These are phyloP conservation scores for Anastrepha obliqua DNA, from an alignment of 1,140 invertebrate species.

Conservation along the genomic window DNA sequence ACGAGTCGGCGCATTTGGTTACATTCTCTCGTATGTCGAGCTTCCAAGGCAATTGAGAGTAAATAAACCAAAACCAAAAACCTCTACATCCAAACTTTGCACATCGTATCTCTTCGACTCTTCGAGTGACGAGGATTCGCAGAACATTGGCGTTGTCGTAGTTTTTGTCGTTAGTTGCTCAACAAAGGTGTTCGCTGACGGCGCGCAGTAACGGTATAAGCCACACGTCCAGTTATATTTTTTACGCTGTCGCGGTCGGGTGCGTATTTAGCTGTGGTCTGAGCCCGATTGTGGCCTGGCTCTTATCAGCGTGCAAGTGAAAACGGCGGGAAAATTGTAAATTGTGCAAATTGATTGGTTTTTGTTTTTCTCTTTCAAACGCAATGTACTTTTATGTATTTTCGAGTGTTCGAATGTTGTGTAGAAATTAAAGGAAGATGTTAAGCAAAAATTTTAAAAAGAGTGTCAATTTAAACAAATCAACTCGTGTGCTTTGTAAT, in stretches of 20 bases:
- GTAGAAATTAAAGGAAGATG: neutral
- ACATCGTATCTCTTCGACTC: neutral
- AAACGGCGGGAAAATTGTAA: constrained; percentile 47
- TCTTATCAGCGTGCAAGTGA: neutral
- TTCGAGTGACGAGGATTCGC: neutral
- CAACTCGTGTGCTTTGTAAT: too few relatives aligned
- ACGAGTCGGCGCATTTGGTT: neutral
- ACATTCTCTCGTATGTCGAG: neutral
- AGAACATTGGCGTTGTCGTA: neutral
- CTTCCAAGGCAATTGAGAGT: neutral
- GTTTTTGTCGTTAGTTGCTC: constrained; percentile 1
- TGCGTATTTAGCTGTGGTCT: neutral
- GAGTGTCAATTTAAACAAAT: too few relatives aligned
- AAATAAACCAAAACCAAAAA: neutral
- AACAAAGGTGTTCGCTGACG: neutral
- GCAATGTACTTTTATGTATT: too few relatives aligned
- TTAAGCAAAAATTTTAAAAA: neutral
- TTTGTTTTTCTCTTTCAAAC: too few relatives aligned
- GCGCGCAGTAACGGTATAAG: neutral
- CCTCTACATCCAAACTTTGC: neutral
- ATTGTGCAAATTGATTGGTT: neutral
- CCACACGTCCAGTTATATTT: neutral
- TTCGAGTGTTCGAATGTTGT: too few relatives aligned
- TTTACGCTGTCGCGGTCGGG: constrained; percentile 27
- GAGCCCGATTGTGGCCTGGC: neutral